Base-by-base conservation (phyloP, 1,140 invertebrate genomes). In the Anastatus disparis region DNA sequence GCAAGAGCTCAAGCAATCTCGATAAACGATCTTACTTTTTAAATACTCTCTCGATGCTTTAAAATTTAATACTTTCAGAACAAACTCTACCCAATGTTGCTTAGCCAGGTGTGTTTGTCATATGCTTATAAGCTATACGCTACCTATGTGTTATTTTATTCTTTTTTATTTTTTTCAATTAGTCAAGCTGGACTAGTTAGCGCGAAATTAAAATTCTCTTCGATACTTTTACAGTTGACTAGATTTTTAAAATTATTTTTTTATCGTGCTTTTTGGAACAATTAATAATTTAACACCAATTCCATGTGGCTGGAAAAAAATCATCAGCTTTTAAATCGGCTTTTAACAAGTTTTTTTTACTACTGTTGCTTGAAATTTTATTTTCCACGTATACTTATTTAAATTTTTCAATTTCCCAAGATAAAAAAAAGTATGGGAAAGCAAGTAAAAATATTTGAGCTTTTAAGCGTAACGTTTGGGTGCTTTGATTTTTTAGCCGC, bases 1-100 rank as follows among this genome's bases (percentile, higher is more conserved):
- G 75, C 77, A 77, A 78, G 31, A 38, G 2, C 20, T 55, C 8
- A 26, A 17, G 26, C 75, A 81, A 82, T 81, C 80, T 81, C 65
- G 64, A 63, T 48, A 73, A 75, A 73, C 75, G 76, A 82, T 82
- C 81, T 82, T 76, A 38, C 22, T 4, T 4, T 55, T 55, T 55
- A 55, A 55, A 31, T 55, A 55, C 27, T 17, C n/a, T 35, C 15
- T 31, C 15, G 20, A n/a, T 1, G 3, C 13, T 38, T 38, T n/a
- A 56, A 38, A 56, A 31, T 17, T 9, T 12, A 38, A 13, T 38
- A 22, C 38, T n/a, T n/a, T n/a, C n/a, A n/a, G n/a, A n/a, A n/a
- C n/a, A n/a, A n/a, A n/a, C n/a, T n/a, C n/a, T n/a, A n/a, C n/a
- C n/a, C n/a, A n/a, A n/a, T n/a, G n/a, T n/a, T n/a, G 29, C 15